A percentile compares a stretch with the other conserved stretches of the same genome.
Conservation (phyloP, 2,888 invertebrate species). For the Subacronicta megacephala region DNA sequence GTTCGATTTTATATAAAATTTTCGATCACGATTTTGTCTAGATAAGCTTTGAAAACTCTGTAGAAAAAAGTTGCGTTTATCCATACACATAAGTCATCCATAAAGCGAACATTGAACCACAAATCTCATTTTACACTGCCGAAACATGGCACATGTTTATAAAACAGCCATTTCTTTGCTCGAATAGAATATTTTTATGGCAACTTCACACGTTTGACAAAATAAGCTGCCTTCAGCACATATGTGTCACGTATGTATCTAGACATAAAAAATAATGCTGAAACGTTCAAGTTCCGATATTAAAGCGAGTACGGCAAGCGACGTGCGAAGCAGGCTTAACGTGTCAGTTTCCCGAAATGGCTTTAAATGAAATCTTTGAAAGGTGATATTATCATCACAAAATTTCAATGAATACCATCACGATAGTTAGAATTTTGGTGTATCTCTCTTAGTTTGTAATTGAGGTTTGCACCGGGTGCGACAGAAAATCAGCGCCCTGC, state of each 20-base stretch:
- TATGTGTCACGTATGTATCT: constrained; percentile 52
- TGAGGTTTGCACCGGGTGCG: no score
- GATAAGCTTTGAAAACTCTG: constrained; percentile 7
- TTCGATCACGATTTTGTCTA: constrained; percentile 5
- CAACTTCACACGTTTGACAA: constrained; percentile 43
- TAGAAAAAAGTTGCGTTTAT: neutral
- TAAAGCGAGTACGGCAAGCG: constrained; percentile 26
- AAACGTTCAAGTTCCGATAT: constrained; percentile 45
- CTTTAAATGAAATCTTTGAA: constrained; percentile 28
- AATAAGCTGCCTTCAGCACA: constrained; percentile 46
- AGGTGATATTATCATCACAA: constrained; percentile 8
- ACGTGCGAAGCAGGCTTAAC: constrained; percentile 34
- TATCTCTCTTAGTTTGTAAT: no score
- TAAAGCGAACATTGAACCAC: neutral
- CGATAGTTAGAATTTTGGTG: no score
- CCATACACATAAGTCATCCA: neutral
- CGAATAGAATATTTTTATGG: constrained; percentile 39
- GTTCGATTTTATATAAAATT: no score
- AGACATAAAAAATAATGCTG: constrained; percentile 58
- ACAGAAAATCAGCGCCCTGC: no score
- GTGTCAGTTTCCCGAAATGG: constrained; percentile 31
- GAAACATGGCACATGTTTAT: constrained; percentile 25
- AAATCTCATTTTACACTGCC: constrained; percentile 12
- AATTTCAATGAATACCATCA: no score
- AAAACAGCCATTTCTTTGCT: constrained; percentile 35